phyloP scores from a whole-genome alignment of 2,113 vertebrate species.

The Psilopsiagon aurifrons region DNA sequence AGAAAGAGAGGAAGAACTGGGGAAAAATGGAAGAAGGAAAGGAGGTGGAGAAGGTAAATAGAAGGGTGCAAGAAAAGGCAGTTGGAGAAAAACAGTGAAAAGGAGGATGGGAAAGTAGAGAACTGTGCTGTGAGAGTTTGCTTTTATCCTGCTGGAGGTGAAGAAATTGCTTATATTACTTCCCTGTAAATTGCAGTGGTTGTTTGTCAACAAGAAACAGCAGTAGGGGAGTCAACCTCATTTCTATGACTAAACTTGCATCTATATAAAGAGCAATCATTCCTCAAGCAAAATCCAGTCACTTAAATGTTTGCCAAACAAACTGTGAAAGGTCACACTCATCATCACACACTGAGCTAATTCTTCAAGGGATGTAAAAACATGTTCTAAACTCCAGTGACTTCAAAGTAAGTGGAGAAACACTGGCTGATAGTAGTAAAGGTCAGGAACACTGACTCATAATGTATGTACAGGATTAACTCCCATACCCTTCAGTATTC shows the following conservation, averaged over 20 bases:
- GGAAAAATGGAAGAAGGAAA: neutral
- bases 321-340: neutral
- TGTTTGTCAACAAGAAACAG: neutral
- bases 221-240: neutral
- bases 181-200: neutral
- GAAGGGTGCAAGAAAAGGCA: neutral
- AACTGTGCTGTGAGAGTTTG: neutral
- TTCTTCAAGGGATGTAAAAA: neutral
- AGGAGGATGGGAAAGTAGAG: neutral
- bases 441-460: neutral
- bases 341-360: neutral
- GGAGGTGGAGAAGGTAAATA: neutral
- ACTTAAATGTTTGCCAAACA: neutral
- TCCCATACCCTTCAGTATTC: neutral
- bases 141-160: neutral
- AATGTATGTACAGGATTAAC: neutral
- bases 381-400: neutral
- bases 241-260: neutral
- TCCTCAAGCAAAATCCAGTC: neutral
- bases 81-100: neutral
- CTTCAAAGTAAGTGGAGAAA: neutral
- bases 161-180: neutral
- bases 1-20: neutral
- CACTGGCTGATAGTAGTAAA: neutral
- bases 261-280: neutral